Base-by-base conservation (phyloP, 1,140 invertebrate genomes). In the Brachionus calyciflorus region DNA sequence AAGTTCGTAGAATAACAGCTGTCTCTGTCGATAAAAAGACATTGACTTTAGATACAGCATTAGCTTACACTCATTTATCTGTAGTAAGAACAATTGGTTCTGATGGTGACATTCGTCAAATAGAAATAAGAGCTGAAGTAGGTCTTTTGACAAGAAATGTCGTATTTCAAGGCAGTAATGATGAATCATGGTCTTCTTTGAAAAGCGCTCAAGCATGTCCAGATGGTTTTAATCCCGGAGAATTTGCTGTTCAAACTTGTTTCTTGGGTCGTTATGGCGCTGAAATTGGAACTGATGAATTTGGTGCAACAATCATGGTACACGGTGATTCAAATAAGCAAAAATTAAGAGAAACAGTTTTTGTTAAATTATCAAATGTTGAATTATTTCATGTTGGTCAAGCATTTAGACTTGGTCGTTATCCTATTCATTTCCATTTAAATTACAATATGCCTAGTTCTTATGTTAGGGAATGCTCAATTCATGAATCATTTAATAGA, bases 391-490 rank as follows among this genome's bases (percentile, higher is more conserved):
- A 81, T 77, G 80, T 79, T 26, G 84, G 84, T 2, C 83, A 85
- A 73, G 82, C 82, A 2, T 84, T 84, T 78, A 77, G 83, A 37
- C 79, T 84, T 4, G 84, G 83, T 6, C 77, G 84, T 19, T 84
- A 84, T 79, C 82, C 84, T 1, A 79, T 85, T 26, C 83, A 85
- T 76, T 83, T 84, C 49, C 82, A 83, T 79, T 69, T 82, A 24
- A 82, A 82, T 73, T 82, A 83, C 7, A 76, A 81, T 48, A 82
- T 82, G 81, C 77, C 63, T 4, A 60, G 69, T 4, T 84, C 84
- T 1, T 84, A 82, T 55, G 82, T 84, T 2, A 79, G 78, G 41
- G 81, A 82, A 14, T 81, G 79, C 55, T 49, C 77, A 14, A 82
- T 85, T 40, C 83, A 84, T 77, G 57, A 80, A 41, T 80, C 80